Percentiles rank a stretch among this genome's conserved stretches.
phyloP scores from a whole-genome alignment of 2,888 invertebrate species.

The Eumacrocentrus americanus region DNA sequence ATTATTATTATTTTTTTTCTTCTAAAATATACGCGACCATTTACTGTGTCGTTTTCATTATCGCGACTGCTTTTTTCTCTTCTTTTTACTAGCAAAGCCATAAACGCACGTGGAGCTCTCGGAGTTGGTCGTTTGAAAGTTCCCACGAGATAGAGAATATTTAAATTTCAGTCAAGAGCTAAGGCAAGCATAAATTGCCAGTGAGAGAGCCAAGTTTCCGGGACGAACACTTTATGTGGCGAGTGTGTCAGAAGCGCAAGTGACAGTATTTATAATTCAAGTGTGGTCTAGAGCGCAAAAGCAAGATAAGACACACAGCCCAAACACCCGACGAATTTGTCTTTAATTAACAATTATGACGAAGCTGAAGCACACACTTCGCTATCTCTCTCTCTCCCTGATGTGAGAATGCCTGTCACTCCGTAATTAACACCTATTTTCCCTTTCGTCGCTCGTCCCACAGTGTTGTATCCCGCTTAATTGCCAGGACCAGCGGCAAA shows the following conservation, averaged over 20 bases:
- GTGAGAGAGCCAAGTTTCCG: conserved; percentile 14
- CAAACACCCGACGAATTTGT: conserved; percentile 11
- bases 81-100: background rate
- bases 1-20: background rate
- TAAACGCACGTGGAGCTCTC: conserved; percentile 1
- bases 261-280: conserved; percentile 19
- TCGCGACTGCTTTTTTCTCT: background rate
- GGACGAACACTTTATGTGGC: conserved; percentile 1
- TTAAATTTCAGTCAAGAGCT: conserved; percentile 46
- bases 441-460: conserved; percentile 13
- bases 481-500: conserved; percentile 25
- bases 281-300: conserved; percentile 13
- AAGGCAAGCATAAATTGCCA: conserved; percentile 39
- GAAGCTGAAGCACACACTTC: conserved; percentile 21
- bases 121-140: conserved; percentile 10
- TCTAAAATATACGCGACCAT: background rate
- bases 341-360: conserved; percentile 31
- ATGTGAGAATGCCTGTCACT: conserved; percentile 9
- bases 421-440: conserved; percentile 21
- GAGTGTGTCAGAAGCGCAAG: background rate
- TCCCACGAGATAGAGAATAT: conserved; percentile 21
- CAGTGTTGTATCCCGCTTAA: too few species aligned
- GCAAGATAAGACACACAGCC: conserved; percentile 35
- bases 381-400: background rate
- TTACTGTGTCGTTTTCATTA: background rate